Conservation (phyloP, 2,113 vertebrate species). For the Odocoileus virginianus region DNA sequence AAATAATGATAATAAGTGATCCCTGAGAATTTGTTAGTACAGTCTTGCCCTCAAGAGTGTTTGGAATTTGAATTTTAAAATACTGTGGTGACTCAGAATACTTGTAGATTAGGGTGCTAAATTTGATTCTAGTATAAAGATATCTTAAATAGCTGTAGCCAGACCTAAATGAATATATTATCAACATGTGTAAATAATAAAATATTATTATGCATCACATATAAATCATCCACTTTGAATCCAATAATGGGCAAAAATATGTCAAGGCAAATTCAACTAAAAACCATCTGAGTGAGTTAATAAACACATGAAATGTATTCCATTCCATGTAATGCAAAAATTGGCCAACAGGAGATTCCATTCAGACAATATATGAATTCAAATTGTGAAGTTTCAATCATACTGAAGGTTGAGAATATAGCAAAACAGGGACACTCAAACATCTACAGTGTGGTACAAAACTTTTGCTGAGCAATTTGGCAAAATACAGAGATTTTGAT, state of each 20-base stretch:
- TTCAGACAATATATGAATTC: neutral
- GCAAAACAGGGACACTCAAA: neutral
- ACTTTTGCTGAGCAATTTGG: neutral
- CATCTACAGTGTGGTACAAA: neutral
- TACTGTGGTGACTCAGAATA: neutral
- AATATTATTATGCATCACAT: neutral
- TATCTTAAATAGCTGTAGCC: neutral
- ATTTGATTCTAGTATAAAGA: neutral
- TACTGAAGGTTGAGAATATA: neutral
- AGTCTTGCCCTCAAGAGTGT: neutral
- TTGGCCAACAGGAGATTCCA: neutral
- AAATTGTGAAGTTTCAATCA: neutral
- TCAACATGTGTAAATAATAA: neutral
- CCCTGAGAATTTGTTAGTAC: neutral
- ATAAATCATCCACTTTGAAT: neutral
- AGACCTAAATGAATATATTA: neutral
- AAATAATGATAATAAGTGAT: neutral
- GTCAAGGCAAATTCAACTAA: neutral
- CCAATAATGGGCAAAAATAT: neutral
- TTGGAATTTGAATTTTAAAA: neutral
- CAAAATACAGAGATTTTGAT: neutral
- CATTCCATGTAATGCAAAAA: neutral
- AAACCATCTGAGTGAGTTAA: neutral
- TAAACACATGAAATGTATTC: neutral
- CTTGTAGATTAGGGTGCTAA: neutral